Percentiles rank a stretch among this genome's conserved stretches.
phyloP scores from a whole-genome alignment of 2,888 invertebrate species.

The Xylota sylvarum region DNA sequence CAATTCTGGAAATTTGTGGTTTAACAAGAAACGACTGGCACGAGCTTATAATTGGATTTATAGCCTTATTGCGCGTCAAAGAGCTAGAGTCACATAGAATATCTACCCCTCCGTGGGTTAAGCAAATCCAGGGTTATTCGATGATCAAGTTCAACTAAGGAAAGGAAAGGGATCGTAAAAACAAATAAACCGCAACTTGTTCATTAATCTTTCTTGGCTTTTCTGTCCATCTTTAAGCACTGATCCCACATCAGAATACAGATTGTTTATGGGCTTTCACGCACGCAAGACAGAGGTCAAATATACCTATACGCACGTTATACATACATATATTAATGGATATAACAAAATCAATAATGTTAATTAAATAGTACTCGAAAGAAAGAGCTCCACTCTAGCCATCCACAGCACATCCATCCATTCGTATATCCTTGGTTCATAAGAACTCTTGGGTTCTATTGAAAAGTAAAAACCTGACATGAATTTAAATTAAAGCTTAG shows the following conservation, averaged over 20 bases:
- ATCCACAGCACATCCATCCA: slow-evolving; percentile 24
- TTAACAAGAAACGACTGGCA: neutral
- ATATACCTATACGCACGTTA: neutral
- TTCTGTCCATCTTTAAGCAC: too few species aligned
- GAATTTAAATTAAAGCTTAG: slow-evolving; percentile 77
- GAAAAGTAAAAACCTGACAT: slow-evolving; percentile 74
- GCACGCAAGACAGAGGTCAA: neutral
- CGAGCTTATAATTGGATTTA: neutral
- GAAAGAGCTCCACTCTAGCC: neutral
- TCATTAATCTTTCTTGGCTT: too few species aligned
- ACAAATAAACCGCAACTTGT: too few species aligned
- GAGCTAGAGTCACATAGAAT: too few species aligned
- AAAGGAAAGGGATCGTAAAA: too few species aligned
- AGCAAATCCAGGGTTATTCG: too few species aligned
- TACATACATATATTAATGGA: neutral
- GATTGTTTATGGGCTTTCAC: neutral
- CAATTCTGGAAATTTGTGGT: neutral
- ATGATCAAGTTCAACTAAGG: too few species aligned
- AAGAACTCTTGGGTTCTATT: slow-evolving; percentile 45
- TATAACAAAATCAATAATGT: slow-evolving; percentile 49
- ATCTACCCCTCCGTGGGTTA: too few species aligned
- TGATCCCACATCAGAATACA: too few species aligned
- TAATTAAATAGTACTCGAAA: slow-evolving; percentile 32
- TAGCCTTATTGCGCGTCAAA: neutral
- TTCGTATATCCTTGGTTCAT: neutral